phyloP scores from a whole-genome alignment of 2,888 invertebrate genomes.

The Pimpla rufipes region DNA sequence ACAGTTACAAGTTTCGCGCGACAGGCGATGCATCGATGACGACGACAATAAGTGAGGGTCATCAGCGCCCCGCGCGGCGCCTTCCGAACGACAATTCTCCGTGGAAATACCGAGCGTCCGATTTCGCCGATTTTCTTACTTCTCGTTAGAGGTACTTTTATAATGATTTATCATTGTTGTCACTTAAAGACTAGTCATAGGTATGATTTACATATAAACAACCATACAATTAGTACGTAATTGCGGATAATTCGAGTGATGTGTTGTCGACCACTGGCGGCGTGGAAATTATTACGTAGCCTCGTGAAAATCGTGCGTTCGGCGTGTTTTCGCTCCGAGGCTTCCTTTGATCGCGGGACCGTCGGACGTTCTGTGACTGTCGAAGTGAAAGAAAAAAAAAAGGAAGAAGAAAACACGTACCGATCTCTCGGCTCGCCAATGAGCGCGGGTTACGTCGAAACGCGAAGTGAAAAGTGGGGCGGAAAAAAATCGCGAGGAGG shows the following conservation, averaged over 20 bases:
- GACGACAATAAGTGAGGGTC: constrained; percentile 2
- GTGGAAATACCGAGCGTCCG: neutral
- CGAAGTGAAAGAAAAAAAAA: too few species aligned
- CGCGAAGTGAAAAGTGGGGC: constrained; percentile 20
- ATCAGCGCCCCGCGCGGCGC: neutral
- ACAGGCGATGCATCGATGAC: neutral
- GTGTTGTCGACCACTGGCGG: constrained; percentile 13
- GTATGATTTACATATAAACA: constrained; percentile 68
- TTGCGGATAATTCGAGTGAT: constrained; percentile 55
- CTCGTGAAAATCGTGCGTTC: constrained; percentile 16
- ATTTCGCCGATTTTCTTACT: constrained; percentile 6
- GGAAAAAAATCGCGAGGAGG: constrained; percentile 22
- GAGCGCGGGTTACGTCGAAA: neutral
- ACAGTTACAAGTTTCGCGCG: neutral
- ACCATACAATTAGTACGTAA: constrained; percentile 65
- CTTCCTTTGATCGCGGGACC: neutral
- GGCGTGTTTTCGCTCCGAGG: constrained; percentile 14
- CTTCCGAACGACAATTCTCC: neutral
- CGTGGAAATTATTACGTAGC: constrained; percentile 3
- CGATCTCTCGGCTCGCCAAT: neutral
- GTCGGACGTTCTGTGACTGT: neutral
- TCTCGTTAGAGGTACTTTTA: constrained; percentile 54
- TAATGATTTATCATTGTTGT: constrained; percentile 52
- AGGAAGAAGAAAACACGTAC: neutral
- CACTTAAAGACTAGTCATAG: constrained; percentile 55